phyloP scores from a whole-genome alignment of 1,140 invertebrate species.

The Drosophila kurseongensis region DNA sequence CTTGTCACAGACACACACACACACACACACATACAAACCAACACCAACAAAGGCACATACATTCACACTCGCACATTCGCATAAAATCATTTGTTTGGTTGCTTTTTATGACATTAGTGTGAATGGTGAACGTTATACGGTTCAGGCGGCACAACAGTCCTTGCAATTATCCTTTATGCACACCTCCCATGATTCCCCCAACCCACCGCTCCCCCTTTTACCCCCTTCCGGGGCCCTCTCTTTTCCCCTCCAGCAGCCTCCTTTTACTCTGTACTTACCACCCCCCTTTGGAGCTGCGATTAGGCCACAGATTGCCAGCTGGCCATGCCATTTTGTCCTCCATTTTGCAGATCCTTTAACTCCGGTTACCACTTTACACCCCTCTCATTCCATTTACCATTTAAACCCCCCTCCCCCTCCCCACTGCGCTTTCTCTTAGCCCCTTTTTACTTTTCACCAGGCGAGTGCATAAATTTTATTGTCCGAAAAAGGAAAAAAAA shows the following conservation, averaged over 20 bases:
- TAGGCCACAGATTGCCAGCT: conserved; percentile 73
- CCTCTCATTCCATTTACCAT: neutral
- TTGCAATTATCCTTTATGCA: conserved; percentile 69
- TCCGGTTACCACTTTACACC: neutral
- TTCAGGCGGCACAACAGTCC: conserved; percentile 22
- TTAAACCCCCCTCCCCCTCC: neutral
- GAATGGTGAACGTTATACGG: conserved; percentile 30
- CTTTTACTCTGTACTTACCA: neutral
- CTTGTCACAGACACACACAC: conserved; percentile 34
- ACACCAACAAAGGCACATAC: conserved; percentile 15
- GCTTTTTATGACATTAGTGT: conserved; percentile 71
- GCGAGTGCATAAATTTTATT: conserved; percentile 77
- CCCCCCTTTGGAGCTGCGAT: conserved; percentile 40
- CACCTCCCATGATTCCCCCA: neutral
- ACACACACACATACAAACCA: neutral
- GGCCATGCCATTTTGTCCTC: conserved; percentile 64
- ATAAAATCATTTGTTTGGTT: conserved; percentile 24
- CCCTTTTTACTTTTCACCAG: conserved; percentile 15
- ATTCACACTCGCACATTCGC: conserved; percentile 11
- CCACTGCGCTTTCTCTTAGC: neutral
- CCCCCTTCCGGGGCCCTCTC: too few species aligned
- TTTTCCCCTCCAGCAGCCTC: neutral
- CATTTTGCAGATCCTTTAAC: conserved; percentile 22
- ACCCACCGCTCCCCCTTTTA: neutral
- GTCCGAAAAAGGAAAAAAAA: conserved; percentile 53